Conservation (phyloP, 2,888 invertebrate genomes). For the Epirrhoe alternata region DNA sequence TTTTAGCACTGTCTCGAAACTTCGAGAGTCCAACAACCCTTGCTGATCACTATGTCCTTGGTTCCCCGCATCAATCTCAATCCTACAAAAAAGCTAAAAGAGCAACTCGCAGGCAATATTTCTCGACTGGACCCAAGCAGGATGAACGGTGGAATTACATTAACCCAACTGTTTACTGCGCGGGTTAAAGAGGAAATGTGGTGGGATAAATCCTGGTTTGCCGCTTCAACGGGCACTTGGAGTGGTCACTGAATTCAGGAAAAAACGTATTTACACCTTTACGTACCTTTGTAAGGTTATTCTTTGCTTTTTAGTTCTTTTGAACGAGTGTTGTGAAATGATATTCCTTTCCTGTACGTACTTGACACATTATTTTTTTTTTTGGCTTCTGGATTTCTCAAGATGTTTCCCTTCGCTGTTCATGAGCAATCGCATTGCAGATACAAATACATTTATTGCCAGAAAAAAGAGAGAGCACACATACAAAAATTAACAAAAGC, state of each 20-base stretch:
- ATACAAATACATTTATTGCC: too few relatives aligned
- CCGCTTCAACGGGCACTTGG: constrained; percentile 36
- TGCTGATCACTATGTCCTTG: neutral
- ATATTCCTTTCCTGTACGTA: too few relatives aligned
- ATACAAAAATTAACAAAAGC: too few relatives aligned
- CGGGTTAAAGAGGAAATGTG: constrained; percentile 45
- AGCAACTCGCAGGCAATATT: constrained; percentile 43
- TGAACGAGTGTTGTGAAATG: too few relatives aligned
- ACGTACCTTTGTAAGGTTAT: neutral
- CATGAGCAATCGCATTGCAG: too few relatives aligned
- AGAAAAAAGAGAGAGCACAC: too few relatives aligned
- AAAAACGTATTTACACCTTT: neutral
- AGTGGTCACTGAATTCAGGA: constrained; percentile 19
- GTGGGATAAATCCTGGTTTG: constrained; percentile 46
- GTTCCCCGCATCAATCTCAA: constrained; percentile 20
- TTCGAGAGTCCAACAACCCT: neutral
- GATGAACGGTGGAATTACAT: constrained; percentile 53
- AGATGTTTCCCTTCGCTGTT: too few relatives aligned
- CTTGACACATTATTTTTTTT: too few relatives aligned
- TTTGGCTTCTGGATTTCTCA: too few relatives aligned
- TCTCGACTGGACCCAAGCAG: constrained; percentile 42
- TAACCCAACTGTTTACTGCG: constrained; percentile 46
- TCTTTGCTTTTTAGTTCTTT: too few relatives aligned
- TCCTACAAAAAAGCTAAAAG: constrained; percentile 36
- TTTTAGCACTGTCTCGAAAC: too few relatives aligned